Evolutionary conservation across 1,140 invertebrate genomes (phyloP).

Genomic region (Trypoxylus dichotomus): DNA sequence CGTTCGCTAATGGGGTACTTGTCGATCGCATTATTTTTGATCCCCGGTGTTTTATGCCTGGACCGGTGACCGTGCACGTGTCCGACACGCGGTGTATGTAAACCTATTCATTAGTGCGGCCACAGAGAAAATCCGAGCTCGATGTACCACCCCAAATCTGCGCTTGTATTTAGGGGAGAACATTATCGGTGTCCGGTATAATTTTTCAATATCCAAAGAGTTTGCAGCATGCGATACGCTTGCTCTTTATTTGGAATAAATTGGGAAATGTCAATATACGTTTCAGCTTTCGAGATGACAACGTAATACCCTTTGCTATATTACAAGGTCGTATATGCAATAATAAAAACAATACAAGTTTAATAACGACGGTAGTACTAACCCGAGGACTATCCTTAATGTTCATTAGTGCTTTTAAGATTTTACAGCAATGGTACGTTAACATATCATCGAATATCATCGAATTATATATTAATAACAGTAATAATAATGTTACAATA

Average conservation of each 20-base stretch:
- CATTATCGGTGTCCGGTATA: neutral
- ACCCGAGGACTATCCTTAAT: no score
- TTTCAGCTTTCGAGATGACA: no score
- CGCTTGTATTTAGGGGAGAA: neutral
- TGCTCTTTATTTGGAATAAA: neutral
- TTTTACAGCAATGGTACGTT: no score
- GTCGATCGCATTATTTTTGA: conserved; percentile 50
- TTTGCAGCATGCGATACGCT: neutral
- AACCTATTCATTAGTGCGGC: conserved; percentile 54
- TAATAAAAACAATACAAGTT: no score
- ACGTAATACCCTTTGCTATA: no score
- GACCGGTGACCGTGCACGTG: conserved; percentile 48
- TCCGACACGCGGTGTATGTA: conserved; percentile 49
- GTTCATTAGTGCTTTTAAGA: no score
- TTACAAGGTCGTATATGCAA: no score
- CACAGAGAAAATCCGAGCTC: conserved; percentile 49
- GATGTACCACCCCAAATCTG: conserved; percentile 25
- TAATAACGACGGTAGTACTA: no score
- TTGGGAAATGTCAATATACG: neutral
- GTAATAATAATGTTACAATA: no score
- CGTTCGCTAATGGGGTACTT: conserved; percentile 40
- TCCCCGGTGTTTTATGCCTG: conserved; percentile 44
- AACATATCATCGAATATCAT: no score
- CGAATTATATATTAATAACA: no score
- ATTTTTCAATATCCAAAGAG: neutral